phyloP scores from a whole-genome alignment of 53 echinoderm and acorn worm species.

The Patiria pectinifera region DNA sequence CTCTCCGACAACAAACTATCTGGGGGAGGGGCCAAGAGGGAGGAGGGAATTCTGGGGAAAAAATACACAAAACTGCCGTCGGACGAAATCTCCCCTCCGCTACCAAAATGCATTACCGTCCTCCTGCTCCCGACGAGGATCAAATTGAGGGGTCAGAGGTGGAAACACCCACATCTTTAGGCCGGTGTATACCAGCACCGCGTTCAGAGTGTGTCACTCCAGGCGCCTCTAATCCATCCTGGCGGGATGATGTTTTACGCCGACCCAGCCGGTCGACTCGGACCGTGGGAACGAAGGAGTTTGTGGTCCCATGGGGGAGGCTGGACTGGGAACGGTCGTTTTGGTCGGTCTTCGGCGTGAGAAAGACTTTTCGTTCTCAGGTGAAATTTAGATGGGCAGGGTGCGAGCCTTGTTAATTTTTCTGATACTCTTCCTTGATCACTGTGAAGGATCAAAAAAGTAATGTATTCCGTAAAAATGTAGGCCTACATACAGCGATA shows the following conservation, averaged over 20 bases:
- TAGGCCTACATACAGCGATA: too few species aligned
- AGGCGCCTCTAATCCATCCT: constrained; percentile 33
- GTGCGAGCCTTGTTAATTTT: not conserved
- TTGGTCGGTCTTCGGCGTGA: not conserved
- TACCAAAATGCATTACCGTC: not conserved
- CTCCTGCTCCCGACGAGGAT: not conserved
- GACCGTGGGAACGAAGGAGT: constrained; percentile 48
- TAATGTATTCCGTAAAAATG: too few species aligned
- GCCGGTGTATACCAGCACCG: not conserved
- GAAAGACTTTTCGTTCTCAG: not conserved
- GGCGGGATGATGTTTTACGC: constrained; percentile 26
- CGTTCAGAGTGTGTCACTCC: constrained; percentile 25
- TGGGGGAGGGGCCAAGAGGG: too few species aligned
- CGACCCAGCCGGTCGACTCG: constrained; percentile 5
- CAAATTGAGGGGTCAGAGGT: constrained; percentile 39
- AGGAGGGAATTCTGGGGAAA: not conserved
- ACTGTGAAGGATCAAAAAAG: too few species aligned
- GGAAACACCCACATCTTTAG: constrained; percentile 40
- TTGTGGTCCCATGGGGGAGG: not conserved
- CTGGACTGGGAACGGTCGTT: not conserved
- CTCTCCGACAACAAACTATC: too few species aligned
- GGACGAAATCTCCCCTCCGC: not conserved
- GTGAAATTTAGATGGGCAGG: not conserved
- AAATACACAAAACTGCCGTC: constrained; percentile 21
- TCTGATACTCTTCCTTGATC: too few species aligned